These are phyloP conservation scores for Anastatus disparis DNA, from an alignment of 1,140 invertebrate species.

Conservation along the genomic window DNA sequence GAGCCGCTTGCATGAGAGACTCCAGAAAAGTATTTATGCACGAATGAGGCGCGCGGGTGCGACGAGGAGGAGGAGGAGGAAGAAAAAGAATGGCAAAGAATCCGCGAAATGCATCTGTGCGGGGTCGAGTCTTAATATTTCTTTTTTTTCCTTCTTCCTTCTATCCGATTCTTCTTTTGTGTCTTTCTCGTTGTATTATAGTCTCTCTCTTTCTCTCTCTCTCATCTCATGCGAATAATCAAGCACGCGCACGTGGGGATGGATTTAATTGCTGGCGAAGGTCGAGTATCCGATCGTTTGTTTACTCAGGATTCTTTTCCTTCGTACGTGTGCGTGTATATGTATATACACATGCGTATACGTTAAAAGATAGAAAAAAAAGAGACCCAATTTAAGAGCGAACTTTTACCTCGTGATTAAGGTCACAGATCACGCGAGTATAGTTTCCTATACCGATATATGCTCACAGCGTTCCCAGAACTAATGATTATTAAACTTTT, in stretches of 20 bases:
- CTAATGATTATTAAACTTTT: constrained; percentile 11
- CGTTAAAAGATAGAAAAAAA: too few relatives aligned
- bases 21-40: background rate
- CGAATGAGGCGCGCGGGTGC: background rate
- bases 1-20: background rate
- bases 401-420: constrained; percentile 14
- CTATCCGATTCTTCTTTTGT: background rate
- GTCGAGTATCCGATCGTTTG: background rate
- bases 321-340: background rate
- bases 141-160: background rate
- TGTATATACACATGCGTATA: too few relatives aligned
- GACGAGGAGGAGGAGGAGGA: too few relatives aligned
- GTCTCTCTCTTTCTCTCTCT: background rate
- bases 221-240: background rate
- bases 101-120: background rate
- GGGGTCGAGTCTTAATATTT: background rate
- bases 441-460: too few relatives aligned
- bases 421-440: background rate
- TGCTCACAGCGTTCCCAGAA: background rate
- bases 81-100: background rate
- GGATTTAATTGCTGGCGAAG: constrained; percentile 11
- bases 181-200: too few relatives aligned
- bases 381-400: constrained; percentile 14
- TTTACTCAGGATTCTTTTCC: background rate
- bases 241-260: background rate